Conservation (phyloP, 2,888 invertebrate species). For the Eupithecia subumbrata region DNA sequence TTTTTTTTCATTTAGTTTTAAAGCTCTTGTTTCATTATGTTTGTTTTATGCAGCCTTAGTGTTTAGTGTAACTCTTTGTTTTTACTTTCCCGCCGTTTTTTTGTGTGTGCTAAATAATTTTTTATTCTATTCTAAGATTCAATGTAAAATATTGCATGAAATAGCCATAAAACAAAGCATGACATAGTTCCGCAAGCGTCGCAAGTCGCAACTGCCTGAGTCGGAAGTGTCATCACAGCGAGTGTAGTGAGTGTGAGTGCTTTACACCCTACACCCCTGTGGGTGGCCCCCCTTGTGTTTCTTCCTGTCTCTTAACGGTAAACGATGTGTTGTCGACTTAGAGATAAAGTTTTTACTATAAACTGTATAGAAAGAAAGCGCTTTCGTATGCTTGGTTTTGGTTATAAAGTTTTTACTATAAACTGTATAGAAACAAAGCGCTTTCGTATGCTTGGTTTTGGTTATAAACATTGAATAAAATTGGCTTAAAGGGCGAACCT, state of each 20-base stretch:
- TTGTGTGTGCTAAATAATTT: too few species aligned
- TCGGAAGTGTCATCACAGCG: slow-evolving; percentile 29
- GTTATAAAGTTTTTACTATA: not conserved
- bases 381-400: not conserved
- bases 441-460: not conserved
- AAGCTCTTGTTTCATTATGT: too few species aligned
- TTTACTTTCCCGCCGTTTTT: too few species aligned
- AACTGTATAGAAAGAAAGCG: not conserved
- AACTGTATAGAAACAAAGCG: not conserved
- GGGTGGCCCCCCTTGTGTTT: slow-evolving; percentile 27
- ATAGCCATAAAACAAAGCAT: slow-evolving; percentile 3
- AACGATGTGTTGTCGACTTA: slow-evolving; percentile 16
- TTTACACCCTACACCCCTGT: slow-evolving; percentile 8
- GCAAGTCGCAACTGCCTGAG: slow-evolving; percentile 21
- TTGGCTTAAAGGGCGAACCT: too few species aligned
- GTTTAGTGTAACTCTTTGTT: too few species aligned
- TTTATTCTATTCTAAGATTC: not conserved
- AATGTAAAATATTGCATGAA: not conserved
- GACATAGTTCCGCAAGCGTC: slow-evolving; percentile 19
- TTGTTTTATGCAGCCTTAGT: too few species aligned
- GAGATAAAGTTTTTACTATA: not conserved
- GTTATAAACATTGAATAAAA: too few species aligned
- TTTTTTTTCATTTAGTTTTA: too few species aligned
- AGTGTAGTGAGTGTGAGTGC: slow-evolving; percentile 29
- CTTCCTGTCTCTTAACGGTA: slow-evolving; percentile 27